These are phyloP conservation scores for Morone chrysops DNA, from an alignment of 2,113 vertebrate genomes.

Conservation along the genomic window DNA sequence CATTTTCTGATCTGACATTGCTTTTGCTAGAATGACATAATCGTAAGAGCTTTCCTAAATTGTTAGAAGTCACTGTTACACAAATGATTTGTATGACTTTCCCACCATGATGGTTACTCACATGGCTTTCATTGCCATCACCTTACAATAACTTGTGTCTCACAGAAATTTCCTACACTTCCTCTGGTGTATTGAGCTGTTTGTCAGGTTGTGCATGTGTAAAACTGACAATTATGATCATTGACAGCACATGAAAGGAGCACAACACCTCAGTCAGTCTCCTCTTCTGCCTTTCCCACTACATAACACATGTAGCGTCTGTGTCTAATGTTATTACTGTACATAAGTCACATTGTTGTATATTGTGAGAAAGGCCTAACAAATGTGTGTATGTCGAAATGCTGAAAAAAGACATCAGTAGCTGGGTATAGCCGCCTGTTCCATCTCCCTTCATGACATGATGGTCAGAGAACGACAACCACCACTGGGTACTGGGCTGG, in stretches of 20 bases:
- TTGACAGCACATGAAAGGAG: too few species aligned
- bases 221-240: too few species aligned
- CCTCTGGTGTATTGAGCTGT: too few species aligned
- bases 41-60: background rate
- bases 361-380: background rate
- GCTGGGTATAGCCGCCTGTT: slow-evolving; percentile 3
- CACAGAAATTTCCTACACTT: too few species aligned
- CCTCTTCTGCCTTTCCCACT: background rate
- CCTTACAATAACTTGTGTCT: too few species aligned
- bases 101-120: background rate
- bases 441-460: slow-evolving; percentile 14
- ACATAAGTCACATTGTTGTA: background rate
- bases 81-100: background rate
- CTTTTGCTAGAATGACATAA: background rate
- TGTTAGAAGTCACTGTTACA: background rate
- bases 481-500: slow-evolving; percentile 15
- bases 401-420: background rate
- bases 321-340: background rate
- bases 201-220: too few species aligned
- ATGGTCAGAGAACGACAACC: slow-evolving; percentile 34
- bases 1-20: too few species aligned
- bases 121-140: too few species aligned
- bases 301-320: slow-evolving; percentile 7
- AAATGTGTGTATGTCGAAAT: background rate
- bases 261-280: too few species aligned